A percentile compares a stretch with the other conserved stretches of the same genome.
Conservation (phyloP, 2,888 invertebrate genomes). For the Cryptophagus acutangulus region DNA sequence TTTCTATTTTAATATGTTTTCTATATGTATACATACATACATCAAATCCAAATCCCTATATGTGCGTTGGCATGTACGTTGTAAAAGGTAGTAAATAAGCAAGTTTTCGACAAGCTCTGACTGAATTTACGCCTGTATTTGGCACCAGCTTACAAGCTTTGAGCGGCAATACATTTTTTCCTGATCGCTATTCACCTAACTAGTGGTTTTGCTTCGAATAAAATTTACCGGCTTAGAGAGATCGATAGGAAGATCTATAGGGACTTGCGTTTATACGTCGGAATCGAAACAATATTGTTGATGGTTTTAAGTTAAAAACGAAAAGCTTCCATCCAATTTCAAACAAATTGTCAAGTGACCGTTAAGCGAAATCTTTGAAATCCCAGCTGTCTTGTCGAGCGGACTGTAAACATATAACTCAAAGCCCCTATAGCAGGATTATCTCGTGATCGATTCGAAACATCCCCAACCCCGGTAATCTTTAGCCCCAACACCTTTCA, state of each 20-base stretch:
- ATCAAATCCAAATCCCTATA: constrained; percentile 37
- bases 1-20: too few relatives aligned
- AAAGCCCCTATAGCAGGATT: constrained; percentile 40
- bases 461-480: constrained; percentile 35
- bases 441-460: constrained; percentile 43
- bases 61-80: constrained; percentile 31
- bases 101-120: constrained; percentile 42
- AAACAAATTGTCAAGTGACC: constrained; percentile 46
- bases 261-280: too few relatives aligned
- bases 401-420: constrained; percentile 45
- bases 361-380: constrained; percentile 45
- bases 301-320: constrained; percentile 27
- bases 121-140: constrained; percentile 42
- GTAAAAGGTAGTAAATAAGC: constrained; percentile 46
- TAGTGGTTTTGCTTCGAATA: too few relatives aligned
- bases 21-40: too few relatives aligned
- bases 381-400: constrained; percentile 42
- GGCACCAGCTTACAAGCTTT: too few relatives aligned
- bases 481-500: constrained; percentile 29
- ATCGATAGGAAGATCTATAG: too few relatives aligned
- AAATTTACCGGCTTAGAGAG: too few relatives aligned
- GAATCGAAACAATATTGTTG: constrained; percentile 12
- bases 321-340: constrained; percentile 44
- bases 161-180: too few relatives aligned
- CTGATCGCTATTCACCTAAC: too few relatives aligned